A percentile compares a stretch with the other conserved stretches of the same genome.
These are phyloP conservation scores for Stichodactyla helianthus DNA, from an alignment of 64 coral and sea anemone genomes.

Conservation along the genomic window DNA sequence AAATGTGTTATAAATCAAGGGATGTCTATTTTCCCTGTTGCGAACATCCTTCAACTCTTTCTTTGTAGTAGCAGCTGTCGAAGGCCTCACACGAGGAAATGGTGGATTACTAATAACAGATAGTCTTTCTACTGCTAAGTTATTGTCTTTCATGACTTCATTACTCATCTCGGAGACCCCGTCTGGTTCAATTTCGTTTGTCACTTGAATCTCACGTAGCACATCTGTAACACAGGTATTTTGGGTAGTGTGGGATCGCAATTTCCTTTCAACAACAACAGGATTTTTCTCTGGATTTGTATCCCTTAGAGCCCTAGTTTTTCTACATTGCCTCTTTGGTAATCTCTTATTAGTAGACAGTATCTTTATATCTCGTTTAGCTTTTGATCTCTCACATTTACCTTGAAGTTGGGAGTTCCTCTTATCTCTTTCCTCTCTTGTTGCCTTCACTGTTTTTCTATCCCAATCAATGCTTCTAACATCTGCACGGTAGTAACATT, in stretches of 20 bases:
- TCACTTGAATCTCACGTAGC: not conserved
- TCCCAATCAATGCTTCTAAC: not conserved
- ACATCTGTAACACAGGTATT: not conserved
- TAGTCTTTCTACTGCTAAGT: not conserved
- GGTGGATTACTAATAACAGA: not conserved
- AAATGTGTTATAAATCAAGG: not conserved
- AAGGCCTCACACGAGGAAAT: not conserved
- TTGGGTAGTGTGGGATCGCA: not conserved
- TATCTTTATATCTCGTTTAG: not conserved
- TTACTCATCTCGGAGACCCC: not conserved
- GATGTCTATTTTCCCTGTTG: not conserved
- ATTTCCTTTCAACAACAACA: not conserved
- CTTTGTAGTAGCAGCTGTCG: not conserved
- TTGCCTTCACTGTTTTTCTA: not conserved
- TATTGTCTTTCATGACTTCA: not conserved
- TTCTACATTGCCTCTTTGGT: not conserved
- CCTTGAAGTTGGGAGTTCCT: not conserved
- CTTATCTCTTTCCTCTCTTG: not conserved
- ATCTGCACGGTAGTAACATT: slow-evolving; percentile 10
- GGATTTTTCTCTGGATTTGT: not conserved
- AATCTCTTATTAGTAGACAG: not conserved
- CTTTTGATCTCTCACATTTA: not conserved
- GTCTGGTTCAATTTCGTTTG: not conserved
- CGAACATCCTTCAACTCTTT: not conserved
- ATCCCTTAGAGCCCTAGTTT: not conserved